Evolutionary conservation across 2,888 invertebrate species (phyloP), one percentile per base, ranked within the genome.

Genomic region (Hyppa rectilinea): DNA sequence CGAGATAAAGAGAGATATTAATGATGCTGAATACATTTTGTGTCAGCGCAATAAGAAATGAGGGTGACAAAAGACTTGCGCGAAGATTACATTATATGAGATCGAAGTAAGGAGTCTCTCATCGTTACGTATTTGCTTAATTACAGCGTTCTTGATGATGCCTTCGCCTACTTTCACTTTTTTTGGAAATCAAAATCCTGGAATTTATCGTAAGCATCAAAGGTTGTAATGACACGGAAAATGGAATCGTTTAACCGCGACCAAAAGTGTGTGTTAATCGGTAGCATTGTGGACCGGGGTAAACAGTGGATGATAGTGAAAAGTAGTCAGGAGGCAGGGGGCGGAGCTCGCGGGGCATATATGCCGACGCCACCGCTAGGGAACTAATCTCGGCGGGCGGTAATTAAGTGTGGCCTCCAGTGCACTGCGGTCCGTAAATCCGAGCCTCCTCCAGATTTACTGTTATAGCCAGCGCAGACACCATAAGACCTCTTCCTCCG

Each of bases 381-480:
- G 89, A 91, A 90, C 90, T 90, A 94, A 94, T 95, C 94, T 92
- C 91, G 87, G 88, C 89, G 86, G 88, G 90, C 81, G 87, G 93
- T 94, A 94, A 95, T 95, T 95, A 95, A 94, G 90, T 90, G 90
- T 87, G 87, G 84, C 87, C 87, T 87, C 87, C 86, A 87, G 88
- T 89, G 88, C 89, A 88, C 82, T 88, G 65, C 81, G 78, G 85
- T 71, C 85, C 87, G 93, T 93, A 94, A 94, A 94, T 92, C 94
- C 88, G 84, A 87, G 87, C 88, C 91, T 91, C 85, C 89, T 88
- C 96, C 96, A 91, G 93, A 95, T 95, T 95, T 95, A 95, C 90
- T 93, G 94, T 94, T 95, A 95, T 94, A 84, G 93, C 91, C 87
- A 81, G 85, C 83, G 83, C 90, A 92, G 92, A 89, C 88, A 87